Evolutionary conservation across 1,140 invertebrate species (phyloP).

Genomic region (Drosophila busckii): DNA sequence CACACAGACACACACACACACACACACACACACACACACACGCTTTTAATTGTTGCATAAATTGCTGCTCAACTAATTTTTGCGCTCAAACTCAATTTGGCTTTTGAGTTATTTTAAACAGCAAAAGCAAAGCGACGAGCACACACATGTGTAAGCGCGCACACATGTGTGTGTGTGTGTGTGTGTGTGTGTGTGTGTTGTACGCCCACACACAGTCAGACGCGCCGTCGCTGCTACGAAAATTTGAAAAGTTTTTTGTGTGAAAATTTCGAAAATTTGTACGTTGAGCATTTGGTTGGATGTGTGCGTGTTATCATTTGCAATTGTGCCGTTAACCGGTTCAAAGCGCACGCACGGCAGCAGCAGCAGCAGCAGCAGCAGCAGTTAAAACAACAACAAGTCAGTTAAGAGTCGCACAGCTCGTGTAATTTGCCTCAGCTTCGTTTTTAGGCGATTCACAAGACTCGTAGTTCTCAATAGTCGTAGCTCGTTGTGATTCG

Average conservation of each 20-base stretch:
- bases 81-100: slow-evolving; percentile 69
- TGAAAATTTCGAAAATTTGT: slow-evolving; percentile 76
- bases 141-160: slow-evolving; percentile 16
- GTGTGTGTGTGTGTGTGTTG: slow-evolving; percentile 14
- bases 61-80: slow-evolving; percentile 35
- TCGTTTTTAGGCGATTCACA: slow-evolving; percentile 9
- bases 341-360: slow-evolving; percentile 47
- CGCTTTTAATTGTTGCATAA: slow-evolving; percentile 70
- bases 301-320: slow-evolving; percentile 71
- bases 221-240: slow-evolving; percentile 34
- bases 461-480: slow-evolving; percentile 11
- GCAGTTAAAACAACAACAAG: slow-evolving; percentile 10
- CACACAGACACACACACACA: not conserved
- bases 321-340: slow-evolving; percentile 76
- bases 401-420: slow-evolving; percentile 4
- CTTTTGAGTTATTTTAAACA: slow-evolving; percentile 61
- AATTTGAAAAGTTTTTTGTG: slow-evolving; percentile 74
- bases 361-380: slow-evolving; percentile 22
- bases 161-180: slow-evolving; percentile 12
- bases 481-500: slow-evolving; percentile 12
- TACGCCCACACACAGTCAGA: slow-evolving; percentile 17
- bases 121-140: slow-evolving; percentile 6
- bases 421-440: slow-evolving; percentile 21
- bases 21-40: slow-evolving; percentile 9
- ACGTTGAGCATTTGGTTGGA: slow-evolving; percentile 48